Conservation (phyloP, 2,797 vertebrate genomes). For the Alauda arvensis region DNA sequence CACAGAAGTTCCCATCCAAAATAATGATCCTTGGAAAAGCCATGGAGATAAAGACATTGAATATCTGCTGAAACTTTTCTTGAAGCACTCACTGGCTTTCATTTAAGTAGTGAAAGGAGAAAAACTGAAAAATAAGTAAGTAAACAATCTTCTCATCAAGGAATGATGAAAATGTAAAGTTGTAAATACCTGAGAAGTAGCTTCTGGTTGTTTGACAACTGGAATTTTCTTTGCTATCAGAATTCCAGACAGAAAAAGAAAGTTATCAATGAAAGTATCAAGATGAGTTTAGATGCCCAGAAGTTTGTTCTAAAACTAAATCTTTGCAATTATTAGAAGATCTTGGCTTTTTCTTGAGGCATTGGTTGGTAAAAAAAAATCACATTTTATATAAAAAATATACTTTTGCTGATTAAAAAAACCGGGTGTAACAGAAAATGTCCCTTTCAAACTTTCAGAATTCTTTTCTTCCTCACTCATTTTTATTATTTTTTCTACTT, state of each 20-base stretch:
- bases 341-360: background rate
- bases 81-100: background rate
- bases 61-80: background rate
- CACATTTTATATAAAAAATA: background rate
- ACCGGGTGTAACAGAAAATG: background rate
- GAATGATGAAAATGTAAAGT: slow-evolving; percentile 43
- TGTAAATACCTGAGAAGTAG: slow-evolving; percentile 42
- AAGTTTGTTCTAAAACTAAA: background rate
- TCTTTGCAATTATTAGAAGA: background rate
- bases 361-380: background rate
- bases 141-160: slow-evolving; percentile 18
- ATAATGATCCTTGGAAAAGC: background rate
- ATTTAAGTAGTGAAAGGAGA: background rate
- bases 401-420: background rate
- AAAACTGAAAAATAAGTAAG: background rate
- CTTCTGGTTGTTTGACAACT: background rate
- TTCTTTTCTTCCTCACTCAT: background rate
- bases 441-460: background rate
- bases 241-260: background rate
- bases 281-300: background rate
- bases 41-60: background rate
- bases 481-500: background rate
- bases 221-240: background rate
- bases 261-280: background rate
- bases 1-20: background rate